Conservation (phyloP, 2,113 vertebrate genomes). For the Amphiprion ocellaris region DNA sequence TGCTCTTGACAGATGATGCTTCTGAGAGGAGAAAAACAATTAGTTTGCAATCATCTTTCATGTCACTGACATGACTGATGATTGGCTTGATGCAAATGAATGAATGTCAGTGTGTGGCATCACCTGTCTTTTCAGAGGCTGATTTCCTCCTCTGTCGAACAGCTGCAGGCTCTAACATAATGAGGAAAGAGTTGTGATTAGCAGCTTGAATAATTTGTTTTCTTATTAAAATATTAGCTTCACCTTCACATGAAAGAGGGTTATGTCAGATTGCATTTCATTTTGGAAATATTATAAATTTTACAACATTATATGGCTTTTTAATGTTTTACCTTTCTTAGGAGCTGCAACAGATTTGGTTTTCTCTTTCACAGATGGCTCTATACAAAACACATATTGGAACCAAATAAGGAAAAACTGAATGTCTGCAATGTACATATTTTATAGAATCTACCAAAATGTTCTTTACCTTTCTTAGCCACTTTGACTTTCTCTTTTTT, state of each 20-base stretch:
- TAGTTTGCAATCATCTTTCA: constrained; percentile 28
- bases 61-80: not conserved
- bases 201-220: constrained; percentile 15
- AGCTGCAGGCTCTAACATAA: constrained; percentile 50
- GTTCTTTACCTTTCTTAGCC: constrained; percentile 63
- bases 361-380: constrained; percentile 39
- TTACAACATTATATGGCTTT: not conserved
- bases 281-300: constrained; percentile 1
- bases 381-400: constrained; percentile 7
- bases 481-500: constrained; percentile 56
- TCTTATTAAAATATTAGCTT: not conserved
- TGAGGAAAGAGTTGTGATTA: constrained; percentile 32
- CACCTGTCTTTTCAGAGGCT: constrained; percentile 59
- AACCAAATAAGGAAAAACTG: not conserved
- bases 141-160: constrained; percentile 45
- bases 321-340: constrained; percentile 58
- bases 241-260: not conserved
- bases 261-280: not conserved
- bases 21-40: constrained; percentile 27
- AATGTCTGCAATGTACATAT: no score
- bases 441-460: not conserved
- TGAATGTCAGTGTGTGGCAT: not conserved
- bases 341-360: constrained; percentile 30
- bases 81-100: constrained; percentile 21
- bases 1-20: constrained; percentile 44